A percentile compares a stretch with the other conserved stretches of the same genome.
Conservation (phyloP, 2,888 invertebrate genomes). For the Thera britannica region DNA sequence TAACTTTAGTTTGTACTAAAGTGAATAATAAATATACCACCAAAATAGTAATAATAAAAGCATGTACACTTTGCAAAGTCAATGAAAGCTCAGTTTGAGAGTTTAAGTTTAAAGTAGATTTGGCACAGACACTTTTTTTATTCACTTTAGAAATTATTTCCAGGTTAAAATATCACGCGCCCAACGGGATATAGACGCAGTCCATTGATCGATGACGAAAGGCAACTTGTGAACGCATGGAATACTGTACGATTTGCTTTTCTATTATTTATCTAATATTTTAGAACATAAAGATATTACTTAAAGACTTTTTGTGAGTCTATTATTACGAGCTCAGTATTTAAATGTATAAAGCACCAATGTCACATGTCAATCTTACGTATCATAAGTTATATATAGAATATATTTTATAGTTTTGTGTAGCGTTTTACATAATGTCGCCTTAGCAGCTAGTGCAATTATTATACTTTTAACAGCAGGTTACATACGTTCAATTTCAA, state of each 20-base stretch:
- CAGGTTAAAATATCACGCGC: conserved; percentile 96
- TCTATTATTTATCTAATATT: conserved; percentile 10
- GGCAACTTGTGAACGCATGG: conserved; percentile 26
- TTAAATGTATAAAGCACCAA: conserved; percentile 41
- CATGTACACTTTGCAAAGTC: conserved; percentile 25
- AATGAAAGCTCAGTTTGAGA: conserved; percentile 7
- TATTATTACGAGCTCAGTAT: conserved; percentile 36
- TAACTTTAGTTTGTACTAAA: conserved; percentile 28
- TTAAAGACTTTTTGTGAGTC: conserved; percentile 9
- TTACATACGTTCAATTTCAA: conserved; percentile 7
- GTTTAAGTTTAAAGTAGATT: conserved; percentile 13
- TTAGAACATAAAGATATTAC: conserved; percentile 19
- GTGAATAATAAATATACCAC: conserved; percentile 30
- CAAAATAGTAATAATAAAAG: conserved; percentile 16
- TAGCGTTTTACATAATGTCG: conserved; percentile 63
- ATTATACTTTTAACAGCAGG: conserved; percentile 47
- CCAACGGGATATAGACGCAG: conserved; percentile 96
- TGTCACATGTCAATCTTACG: conserved; percentile 58
- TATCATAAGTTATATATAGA: conserved; percentile 59
- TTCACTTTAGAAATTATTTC: conserved; percentile 43
- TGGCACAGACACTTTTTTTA: conserved; percentile 26
- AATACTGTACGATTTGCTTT: conserved; percentile 25
- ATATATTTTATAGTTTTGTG: conserved; percentile 64
- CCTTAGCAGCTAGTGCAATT: conserved; percentile 80
- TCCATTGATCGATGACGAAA: conserved; percentile 71